phyloP scores from a whole-genome alignment of 2,113 vertebrate species.

The Aegotheles bennettii region DNA sequence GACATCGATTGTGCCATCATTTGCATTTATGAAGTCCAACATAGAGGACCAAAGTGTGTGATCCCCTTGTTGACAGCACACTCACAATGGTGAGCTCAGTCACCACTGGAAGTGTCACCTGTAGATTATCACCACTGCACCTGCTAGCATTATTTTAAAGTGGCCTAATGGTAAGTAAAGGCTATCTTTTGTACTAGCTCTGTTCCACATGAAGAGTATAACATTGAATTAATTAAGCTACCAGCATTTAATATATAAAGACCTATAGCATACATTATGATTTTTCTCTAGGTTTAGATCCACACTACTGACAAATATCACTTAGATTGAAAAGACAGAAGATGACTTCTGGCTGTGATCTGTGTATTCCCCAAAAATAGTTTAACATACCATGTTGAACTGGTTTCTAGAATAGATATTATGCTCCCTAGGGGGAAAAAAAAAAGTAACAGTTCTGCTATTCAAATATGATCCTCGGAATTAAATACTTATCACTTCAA shows the following conservation, averaged over 20 bases:
- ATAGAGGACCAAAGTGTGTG: background rate
- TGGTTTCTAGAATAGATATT: background rate
- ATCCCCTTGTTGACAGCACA: background rate
- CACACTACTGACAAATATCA: background rate
- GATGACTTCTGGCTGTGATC: background rate
- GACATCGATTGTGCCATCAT: background rate
- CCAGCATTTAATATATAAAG: background rate
- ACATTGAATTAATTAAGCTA: background rate
- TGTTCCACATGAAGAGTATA: background rate
- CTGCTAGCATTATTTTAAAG: no score
- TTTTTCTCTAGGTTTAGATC: background rate
- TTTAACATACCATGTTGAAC: background rate
- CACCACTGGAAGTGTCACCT: background rate
- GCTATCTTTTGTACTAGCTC: background rate
- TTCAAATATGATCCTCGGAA: background rate
- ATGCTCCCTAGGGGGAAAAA: background rate
- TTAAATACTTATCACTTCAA: conserved; percentile 44
- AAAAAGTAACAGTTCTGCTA: background rate
- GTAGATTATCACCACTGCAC: background rate
- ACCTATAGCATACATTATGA: background rate
- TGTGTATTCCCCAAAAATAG: background rate
- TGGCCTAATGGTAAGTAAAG: no score
- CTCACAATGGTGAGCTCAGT: background rate
- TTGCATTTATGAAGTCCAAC: conserved; percentile 7
- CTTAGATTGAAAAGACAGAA: background rate